These are phyloP conservation scores for Percina caprodes DNA, from an alignment of 2,113 vertebrate species.

Conservation along the genomic window DNA sequence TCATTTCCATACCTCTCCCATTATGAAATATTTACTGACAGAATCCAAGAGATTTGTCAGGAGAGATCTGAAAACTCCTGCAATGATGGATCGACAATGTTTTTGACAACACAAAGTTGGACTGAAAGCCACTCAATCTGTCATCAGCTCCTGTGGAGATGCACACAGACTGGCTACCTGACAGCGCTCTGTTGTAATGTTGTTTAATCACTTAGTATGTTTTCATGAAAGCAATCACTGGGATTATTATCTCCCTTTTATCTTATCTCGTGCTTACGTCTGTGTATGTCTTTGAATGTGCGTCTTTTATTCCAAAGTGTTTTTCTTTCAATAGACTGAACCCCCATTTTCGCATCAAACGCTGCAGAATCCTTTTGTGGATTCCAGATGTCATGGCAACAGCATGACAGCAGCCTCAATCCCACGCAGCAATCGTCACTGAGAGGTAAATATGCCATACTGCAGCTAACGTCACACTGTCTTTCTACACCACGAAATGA, in stretches of 20 bases:
- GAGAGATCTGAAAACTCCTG: slow-evolving; percentile 36
- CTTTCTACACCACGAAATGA: neutral
- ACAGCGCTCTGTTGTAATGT: slow-evolving; percentile 14
- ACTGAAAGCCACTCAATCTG: slow-evolving; percentile 38
- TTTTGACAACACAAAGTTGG: slow-evolving; percentile 49
- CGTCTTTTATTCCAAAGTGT: neutral
- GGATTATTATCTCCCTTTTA: slow-evolving; percentile 22
- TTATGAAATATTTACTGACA: slow-evolving; percentile 62
- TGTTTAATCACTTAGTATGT: slow-evolving; percentile 47
- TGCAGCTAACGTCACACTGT: neutral
- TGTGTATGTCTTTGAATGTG: neutral
- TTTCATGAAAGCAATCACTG: slow-evolving; percentile 40
- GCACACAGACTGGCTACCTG: slow-evolving; percentile 51
- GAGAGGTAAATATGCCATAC: slow-evolving; percentile 53
- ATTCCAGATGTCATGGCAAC: slow-evolving; percentile 77
- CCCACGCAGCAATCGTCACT: slow-evolving; percentile 48
- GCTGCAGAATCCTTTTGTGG: slow-evolving; percentile 32
- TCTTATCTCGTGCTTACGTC: slow-evolving; percentile 1
- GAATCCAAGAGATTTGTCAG: slow-evolving; percentile 42
- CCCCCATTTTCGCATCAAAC: slow-evolving; percentile 2
- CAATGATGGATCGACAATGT: slow-evolving; percentile 39
- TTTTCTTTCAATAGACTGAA: slow-evolving; percentile 8
- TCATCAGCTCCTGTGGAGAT: slow-evolving; percentile 23
- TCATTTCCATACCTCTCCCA: slow-evolving; percentile 11
- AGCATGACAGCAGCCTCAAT: slow-evolving; percentile 53